Evolutionary conservation across 2,888 invertebrate genomes (phyloP), one percentile per base, ranked within the genome.

Genomic region (Hoplodrina ambigua): DNA sequence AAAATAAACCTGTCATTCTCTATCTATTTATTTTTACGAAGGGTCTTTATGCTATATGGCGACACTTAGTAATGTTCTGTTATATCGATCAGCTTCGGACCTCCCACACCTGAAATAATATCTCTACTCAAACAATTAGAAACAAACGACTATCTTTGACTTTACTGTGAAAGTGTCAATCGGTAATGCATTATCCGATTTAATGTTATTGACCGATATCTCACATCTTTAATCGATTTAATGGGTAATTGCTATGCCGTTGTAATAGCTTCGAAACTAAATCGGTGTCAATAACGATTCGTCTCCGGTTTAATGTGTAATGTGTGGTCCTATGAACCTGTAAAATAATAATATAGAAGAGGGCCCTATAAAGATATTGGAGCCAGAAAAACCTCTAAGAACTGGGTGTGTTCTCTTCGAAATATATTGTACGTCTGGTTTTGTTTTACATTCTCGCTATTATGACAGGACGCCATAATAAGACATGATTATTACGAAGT

Each of bases 241-340:
- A 89, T 89, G 89, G 85, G 88, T 86, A 89, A 87, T 89, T 86
- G 87, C 89, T 89, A 89, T 89, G 88, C 85, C 82, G 86, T 84
- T 85, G 86, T 86, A 88, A 88, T 84, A 77, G 86, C 83, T 78
- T 79, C 84, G 89, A 90, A 89, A 90, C 87, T 84, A 85, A 87
- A 88, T 89, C 87, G 87, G 85, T 87, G 84, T 86, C 84, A 81
- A 81, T 90, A 89, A 89, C 89, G 86, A 88, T 88, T 85, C 85
- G 77, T 87, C 87, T 89, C 87, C 76, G 81, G 81, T 89, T 88
- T 86, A 86, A 87, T 85, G 85, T 86, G 74, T 86, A 85, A 88
- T 88, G 92, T 93, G 93, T 92, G 93, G 93, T 93, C 93, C 90
- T 88, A 85, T 82, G 83, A 87, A 89, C 86, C 84, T 88, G 86